Evolutionary conservation across 2,888 invertebrate genomes (phyloP).

Genomic region (Netelia fuscicornis): DNA sequence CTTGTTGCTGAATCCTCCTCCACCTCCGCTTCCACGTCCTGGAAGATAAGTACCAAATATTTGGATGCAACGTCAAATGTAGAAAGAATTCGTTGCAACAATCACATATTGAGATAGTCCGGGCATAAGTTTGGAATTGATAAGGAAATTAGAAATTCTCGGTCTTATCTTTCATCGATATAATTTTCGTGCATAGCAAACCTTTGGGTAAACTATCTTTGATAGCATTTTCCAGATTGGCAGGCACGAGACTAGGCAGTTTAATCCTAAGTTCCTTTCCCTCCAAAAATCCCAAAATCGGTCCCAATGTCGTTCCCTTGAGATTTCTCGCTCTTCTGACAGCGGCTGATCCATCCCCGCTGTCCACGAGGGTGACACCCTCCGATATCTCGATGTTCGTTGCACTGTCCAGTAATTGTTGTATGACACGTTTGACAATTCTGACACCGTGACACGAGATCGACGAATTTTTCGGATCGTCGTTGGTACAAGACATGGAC

Average conservation of each 20-base stretch:
- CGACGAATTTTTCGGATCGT: constrained; percentile 80
- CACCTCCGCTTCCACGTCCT: constrained; percentile 83
- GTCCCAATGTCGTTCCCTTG: constrained; percentile 84
- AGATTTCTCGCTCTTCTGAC: constrained; percentile 85
- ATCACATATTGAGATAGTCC: too few species aligned
- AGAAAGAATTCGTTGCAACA: neutral
- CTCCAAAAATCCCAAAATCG: constrained; percentile 89
- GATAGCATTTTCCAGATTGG: constrained; percentile 88
- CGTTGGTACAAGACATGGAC: constrained; percentile 72
- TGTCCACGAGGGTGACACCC: constrained; percentile 88
- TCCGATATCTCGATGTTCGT: constrained; percentile 87
- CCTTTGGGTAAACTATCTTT: constrained; percentile 86
- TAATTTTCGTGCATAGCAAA: constrained; percentile 75
- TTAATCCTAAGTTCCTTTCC: constrained; percentile 91
- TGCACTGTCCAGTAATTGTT: constrained; percentile 86
- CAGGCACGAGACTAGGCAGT: constrained; percentile 89
- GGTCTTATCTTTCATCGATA: neutral
- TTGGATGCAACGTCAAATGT: neutral
- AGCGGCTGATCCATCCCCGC: constrained; percentile 84
- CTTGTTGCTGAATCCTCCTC: constrained; percentile 86
- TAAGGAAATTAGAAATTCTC: too few species aligned
- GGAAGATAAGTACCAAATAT: neutral
- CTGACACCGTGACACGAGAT: constrained; percentile 86
- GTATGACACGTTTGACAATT: constrained; percentile 85
- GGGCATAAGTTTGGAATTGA: too few species aligned